These are phyloP conservation scores for Apomyelois bistriatella DNA, from an alignment of 2,888 invertebrate species.

Conservation along the genomic window DNA sequence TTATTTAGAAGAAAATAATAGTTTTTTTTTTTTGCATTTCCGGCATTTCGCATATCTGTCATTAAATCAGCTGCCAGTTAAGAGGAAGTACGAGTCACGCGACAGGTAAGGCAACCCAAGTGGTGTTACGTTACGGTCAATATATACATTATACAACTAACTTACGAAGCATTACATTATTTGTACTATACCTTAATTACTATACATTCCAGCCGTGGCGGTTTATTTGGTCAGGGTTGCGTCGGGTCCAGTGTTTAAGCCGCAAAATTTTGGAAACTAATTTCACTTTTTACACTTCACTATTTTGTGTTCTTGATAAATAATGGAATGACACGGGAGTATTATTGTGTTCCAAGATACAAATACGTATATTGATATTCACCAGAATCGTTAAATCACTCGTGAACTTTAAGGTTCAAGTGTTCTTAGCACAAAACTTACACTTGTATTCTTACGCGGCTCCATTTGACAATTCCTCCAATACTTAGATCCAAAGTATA, in stretches of 20 bases:
- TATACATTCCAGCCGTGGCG: constrained; percentile 10
- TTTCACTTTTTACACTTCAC: background rate
- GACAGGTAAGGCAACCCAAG: constrained; percentile 61
- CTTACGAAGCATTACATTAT: constrained; percentile 44
- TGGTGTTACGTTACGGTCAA: constrained; percentile 52
- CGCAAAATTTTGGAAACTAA: background rate
- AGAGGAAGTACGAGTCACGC: constrained; percentile 25
- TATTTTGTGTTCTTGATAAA: constrained; percentile 19
- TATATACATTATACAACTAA: constrained; percentile 41
- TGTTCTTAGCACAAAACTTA: background rate
- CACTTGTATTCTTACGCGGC: too few relatives aligned
- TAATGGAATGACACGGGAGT: constrained; percentile 33
- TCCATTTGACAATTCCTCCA: too few relatives aligned
- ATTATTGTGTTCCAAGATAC: constrained; percentile 12
- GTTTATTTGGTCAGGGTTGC: constrained; percentile 22
- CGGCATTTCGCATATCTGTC: background rate
- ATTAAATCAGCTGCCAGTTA: constrained; percentile 33
- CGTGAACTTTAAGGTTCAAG: background rate
- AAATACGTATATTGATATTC: too few relatives aligned
- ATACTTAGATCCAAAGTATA: background rate
- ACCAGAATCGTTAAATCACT: background rate
- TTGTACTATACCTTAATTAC: constrained; percentile 65
- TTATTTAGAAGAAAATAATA: too few relatives aligned
- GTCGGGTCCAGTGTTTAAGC: background rate
- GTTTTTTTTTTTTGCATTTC: background rate